phyloP scores from a whole-genome alignment of 2,888 invertebrate genomes.

The Nemoura dubitans region DNA sequence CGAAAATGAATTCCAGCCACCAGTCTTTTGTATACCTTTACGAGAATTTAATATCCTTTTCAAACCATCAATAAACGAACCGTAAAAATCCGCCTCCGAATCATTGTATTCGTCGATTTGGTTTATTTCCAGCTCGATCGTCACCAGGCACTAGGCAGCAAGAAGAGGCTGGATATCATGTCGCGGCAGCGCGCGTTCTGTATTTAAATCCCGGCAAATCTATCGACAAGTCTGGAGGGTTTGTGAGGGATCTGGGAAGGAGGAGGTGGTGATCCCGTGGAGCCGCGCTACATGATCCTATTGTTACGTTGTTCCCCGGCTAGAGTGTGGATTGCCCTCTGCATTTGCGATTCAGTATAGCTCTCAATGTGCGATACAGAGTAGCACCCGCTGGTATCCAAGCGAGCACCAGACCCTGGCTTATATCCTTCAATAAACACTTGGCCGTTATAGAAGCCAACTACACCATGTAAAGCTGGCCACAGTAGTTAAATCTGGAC shows the following conservation, averaged over 20 bases:
- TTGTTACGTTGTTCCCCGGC: neutral
- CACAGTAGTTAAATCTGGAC: neutral
- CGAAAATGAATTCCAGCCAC: neutral
- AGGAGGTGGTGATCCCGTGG: neutral
- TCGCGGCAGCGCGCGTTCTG: neutral
- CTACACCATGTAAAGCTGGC: neutral
- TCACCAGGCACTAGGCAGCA: neutral
- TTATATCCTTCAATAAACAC: slow-evolving; percentile 12
- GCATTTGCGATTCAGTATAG: too few relatives aligned
- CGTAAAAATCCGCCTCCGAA: neutral
- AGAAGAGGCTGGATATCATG: neutral
- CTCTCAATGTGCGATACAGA: too few relatives aligned
- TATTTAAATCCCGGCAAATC: slow-evolving; percentile 12
- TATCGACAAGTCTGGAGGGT: neutral
- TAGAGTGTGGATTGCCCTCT: too few relatives aligned
- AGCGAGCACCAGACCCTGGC: neutral
- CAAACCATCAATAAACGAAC: neutral
- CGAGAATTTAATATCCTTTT: neutral
- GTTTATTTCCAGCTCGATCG: neutral
- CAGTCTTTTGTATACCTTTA: neutral
- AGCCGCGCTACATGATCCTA: slow-evolving; percentile 4
- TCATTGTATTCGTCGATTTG: neutral
- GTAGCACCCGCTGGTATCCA: too few relatives aligned
- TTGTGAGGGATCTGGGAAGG: neutral
- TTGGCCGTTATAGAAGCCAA: neutral